Conservation (phyloP, 2,113 vertebrate species). For the Takifugu bimaculatus region DNA sequence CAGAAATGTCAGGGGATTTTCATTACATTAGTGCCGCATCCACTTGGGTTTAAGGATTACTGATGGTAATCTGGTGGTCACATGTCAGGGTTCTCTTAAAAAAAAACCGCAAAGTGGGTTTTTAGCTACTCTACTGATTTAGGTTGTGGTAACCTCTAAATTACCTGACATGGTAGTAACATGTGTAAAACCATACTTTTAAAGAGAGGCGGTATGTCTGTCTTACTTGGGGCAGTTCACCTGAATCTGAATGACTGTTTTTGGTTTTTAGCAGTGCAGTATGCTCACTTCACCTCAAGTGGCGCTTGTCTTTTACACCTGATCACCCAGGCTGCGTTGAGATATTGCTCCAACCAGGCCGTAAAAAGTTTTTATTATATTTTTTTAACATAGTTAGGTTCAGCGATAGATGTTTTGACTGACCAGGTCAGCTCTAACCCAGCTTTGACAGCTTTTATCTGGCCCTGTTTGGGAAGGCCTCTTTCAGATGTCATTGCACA, state of each 20-base stretch:
- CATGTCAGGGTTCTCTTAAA: background rate
- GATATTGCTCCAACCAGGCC: background rate
- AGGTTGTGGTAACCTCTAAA: too few relatives aligned
- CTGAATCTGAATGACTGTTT: slow-evolving; percentile 31
- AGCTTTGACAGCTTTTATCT: too few relatives aligned
- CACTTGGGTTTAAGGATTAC: background rate
- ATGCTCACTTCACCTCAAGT: slow-evolving; percentile 17
- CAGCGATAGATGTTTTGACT: too few relatives aligned
- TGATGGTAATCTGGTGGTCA: background rate
- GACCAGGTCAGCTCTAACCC: too few relatives aligned
- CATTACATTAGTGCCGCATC: background rate
- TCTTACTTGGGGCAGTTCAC: slow-evolving; percentile 9
- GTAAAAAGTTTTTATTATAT: background rate
- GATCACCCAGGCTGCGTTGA: too few relatives aligned
- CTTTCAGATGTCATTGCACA: too few relatives aligned
- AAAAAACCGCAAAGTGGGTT: too few relatives aligned
- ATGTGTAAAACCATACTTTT: too few relatives aligned
- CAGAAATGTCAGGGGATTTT: background rate
- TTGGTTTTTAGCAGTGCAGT: slow-evolving; percentile 18
- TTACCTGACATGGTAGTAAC: too few relatives aligned
- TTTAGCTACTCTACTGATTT: too few relatives aligned
- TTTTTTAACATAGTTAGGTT: background rate
- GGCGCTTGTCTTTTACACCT: background rate
- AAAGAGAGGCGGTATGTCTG: background rate
- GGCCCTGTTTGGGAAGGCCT: too few relatives aligned